These are phyloP conservation scores for Megaceryle maxima DNA, from an alignment of 2,113 vertebrate genomes.

Conservation along the genomic window DNA sequence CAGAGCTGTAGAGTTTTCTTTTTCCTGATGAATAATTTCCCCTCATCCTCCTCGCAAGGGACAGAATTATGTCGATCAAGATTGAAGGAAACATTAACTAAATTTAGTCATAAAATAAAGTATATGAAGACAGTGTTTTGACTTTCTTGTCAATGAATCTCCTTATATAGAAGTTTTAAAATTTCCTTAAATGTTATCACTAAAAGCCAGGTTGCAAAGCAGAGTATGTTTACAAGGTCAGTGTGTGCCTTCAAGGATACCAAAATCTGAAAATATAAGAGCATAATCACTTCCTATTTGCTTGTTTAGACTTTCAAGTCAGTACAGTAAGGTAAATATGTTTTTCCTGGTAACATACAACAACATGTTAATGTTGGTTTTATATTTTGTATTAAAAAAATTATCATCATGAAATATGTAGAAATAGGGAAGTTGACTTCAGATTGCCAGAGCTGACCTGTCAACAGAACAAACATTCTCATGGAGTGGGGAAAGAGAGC, in stretches of 20 bases:
- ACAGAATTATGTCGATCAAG: neutral
- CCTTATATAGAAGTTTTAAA: neutral
- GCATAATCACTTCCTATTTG: conserved; percentile 63
- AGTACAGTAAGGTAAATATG: conserved; percentile 58
- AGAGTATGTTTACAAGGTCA: neutral
- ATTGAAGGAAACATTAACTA: conserved; percentile 33
- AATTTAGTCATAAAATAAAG: neutral
- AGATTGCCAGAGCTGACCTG: conserved; percentile 32
- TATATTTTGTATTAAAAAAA: conserved; percentile 61
- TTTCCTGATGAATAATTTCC: neutral
- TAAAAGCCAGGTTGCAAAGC: neutral
- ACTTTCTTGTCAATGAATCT: neutral
- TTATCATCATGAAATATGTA: conserved; percentile 57
- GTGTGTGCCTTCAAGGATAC: conserved; percentile 36
- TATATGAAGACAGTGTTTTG: neutral
- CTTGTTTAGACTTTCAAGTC: conserved; percentile 63
- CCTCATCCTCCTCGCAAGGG: neutral
- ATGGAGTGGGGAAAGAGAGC: neutral
- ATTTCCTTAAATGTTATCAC: neutral
- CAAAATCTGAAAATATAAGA: conserved; percentile 60
- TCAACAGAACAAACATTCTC: conserved; percentile 21
- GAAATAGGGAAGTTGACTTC: conserved; percentile 17
- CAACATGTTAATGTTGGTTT: conserved; percentile 53
- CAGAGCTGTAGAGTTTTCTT: neutral
- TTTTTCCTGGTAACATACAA: conserved; percentile 32